Base-by-base conservation (phyloP, 2,888 invertebrate species). In the Bursaphelenchus okinawaensis region DNA sequence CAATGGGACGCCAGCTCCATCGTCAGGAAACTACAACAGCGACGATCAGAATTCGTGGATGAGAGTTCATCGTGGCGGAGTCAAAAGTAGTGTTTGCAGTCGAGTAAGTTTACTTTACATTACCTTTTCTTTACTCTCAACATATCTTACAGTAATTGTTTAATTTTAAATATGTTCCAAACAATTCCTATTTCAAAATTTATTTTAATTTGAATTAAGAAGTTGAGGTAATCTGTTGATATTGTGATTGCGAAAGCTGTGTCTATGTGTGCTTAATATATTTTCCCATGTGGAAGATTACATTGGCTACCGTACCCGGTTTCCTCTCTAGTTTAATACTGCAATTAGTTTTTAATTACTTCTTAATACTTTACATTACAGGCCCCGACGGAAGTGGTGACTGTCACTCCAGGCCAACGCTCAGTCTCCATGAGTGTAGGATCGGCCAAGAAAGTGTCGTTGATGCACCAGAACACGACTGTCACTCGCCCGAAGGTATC, bases 51-150 rank as follows among this genome's bases (percentile, higher is more conserved):
- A 50, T 29, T 60, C 58, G 7, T 69, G 70, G 8, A 63, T 79
- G 67, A 55, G 79, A 20, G 71, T 79, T n/a, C 79, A 79, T 61
- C 63, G 78, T 58, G 73, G 75, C 27, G 68, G 67, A 12, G 70
- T 63, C 20, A 62, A 62, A 6, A 28, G 24, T n/a, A 20, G 24
- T 31, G 55, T 31, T 63, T 60, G 58, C 26, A 23, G 54, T n/a
- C 23, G 31, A n/a, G 62, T 62, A 51, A 62, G 60, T 59, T 40
- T 40, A 16, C n/a, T 40, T n/a, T 40, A 40, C 40, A 40, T 40
- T n/a, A 16, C 40, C n/a, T 40, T 29, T 29, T 40, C n/a, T 29
- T 29, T 29, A 16, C 40, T 40, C 40, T 40, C 16, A 40, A 40
- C 1, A 40, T 40, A 40, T 6, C 40, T 16, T 6, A 16, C 29